Conservation (phyloP, 2,888 invertebrate genomes). For the Sisyra nigra region DNA sequence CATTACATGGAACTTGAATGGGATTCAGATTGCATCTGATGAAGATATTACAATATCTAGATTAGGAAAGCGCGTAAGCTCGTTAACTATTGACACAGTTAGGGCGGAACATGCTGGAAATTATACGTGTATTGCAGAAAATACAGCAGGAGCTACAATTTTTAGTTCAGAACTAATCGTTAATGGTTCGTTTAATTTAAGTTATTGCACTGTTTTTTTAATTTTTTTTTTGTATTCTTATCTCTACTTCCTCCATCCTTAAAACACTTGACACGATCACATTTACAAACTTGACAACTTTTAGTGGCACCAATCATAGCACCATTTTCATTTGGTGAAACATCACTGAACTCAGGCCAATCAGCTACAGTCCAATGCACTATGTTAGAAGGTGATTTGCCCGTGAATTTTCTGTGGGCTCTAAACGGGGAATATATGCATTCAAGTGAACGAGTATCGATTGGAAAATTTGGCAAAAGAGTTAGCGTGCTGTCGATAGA, state of each 20-base stretch:
- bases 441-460: constrained; percentile 38
- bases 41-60: constrained; percentile 35
- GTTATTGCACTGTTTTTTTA: neutral
- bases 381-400: constrained; percentile 43
- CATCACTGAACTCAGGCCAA: constrained; percentile 41
- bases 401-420: constrained; percentile 41
- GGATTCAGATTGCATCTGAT: constrained; percentile 30
- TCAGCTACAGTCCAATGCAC: constrained; percentile 41
- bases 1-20: constrained; percentile 42
- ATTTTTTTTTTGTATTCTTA: neutral
- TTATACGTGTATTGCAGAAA: constrained; percentile 60
- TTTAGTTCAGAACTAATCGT: constrained; percentile 55
- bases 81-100: constrained; percentile 50
- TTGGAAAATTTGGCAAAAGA: constrained; percentile 29
- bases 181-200: constrained; percentile 39
- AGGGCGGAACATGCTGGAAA: constrained; percentile 55
- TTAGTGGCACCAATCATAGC: constrained; percentile 35
- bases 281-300: neutral
- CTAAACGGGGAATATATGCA: constrained; percentile 34
- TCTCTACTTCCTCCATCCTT: neutral
- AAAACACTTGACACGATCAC: neutral
- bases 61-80: constrained; percentile 32
- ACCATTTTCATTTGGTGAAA: constrained; percentile 40
- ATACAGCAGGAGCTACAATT: constrained; percentile 50
- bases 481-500: constrained; percentile 46